A percentile compares a stretch with the other conserved stretches of the same genome.
Evolutionary conservation across 2,797 vertebrate genomes (phyloP).

Genomic region (Cephalopachus bancanus): DNA sequence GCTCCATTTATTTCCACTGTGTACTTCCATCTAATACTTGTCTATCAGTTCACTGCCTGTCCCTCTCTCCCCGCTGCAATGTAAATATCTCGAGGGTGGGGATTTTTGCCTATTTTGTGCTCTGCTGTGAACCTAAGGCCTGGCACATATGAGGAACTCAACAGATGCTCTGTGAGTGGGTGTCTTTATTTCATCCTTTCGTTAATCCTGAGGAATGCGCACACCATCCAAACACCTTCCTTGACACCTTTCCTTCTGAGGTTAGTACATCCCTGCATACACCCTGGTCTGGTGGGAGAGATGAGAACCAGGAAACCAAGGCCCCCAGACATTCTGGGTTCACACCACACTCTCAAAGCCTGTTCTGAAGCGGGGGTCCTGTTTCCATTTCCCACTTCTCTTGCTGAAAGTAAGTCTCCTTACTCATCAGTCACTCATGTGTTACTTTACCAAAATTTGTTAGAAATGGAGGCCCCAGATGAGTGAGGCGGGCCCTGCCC

Average conservation of each 20-base stretch:
- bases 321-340: not conserved
- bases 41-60: accelerated
- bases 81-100: accelerated
- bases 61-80: too few relatives aligned
- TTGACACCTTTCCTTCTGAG: not conserved
- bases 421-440: not conserved
- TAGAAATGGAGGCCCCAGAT: not conserved
- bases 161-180: accelerated
- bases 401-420: not conserved
- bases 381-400: not conserved
- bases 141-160: not conserved
- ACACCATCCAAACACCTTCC: not conserved
- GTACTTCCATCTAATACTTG: not conserved
- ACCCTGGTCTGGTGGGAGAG: not conserved
- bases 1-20: not conserved
- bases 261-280: not conserved
- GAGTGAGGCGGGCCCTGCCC: accelerated
- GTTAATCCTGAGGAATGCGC: not conserved
- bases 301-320: not conserved
- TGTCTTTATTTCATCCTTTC: not conserved
- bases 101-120: not conserved
- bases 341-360: not conserved
- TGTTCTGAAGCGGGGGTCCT: not conserved
- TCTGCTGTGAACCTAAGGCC: not conserved
- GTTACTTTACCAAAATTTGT: not conserved